These are phyloP conservation scores for Drosophila parvula DNA, from an alignment of 1,140 invertebrate genomes.

Conservation along the genomic window DNA sequence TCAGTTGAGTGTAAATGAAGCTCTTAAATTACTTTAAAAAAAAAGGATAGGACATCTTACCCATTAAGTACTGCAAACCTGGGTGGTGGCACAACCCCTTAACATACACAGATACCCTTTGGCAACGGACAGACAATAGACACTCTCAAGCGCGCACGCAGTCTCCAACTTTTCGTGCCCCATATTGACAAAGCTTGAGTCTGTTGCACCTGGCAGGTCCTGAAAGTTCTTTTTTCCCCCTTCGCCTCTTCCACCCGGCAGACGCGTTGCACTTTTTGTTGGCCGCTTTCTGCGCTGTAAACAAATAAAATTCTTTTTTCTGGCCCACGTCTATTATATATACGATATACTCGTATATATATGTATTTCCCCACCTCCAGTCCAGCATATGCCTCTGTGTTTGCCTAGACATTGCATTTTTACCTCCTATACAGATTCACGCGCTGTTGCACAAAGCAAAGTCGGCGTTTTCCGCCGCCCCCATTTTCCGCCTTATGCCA, in stretches of 20 bases:
- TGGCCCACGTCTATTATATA: constrained; percentile 3
- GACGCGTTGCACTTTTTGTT: constrained; percentile 72
- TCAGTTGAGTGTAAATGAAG: not conserved
- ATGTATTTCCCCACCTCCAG: constrained; percentile 15
- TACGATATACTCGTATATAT: too few species aligned
- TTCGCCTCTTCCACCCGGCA: constrained; percentile 42
- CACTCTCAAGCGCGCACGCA: not conserved
- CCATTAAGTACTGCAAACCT: constrained; percentile 44
- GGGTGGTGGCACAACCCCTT: constrained; percentile 36
- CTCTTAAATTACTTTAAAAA: not conserved
- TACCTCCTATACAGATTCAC: constrained; percentile 62
- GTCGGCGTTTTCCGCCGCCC: constrained; percentile 58
- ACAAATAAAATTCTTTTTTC: constrained; percentile 68
- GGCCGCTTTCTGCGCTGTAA: constrained; percentile 63
- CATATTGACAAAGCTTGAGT: constrained; percentile 60
- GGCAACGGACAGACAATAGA: constrained; percentile 56
- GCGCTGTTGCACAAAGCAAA: constrained; percentile 78
- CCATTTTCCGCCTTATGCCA: constrained; percentile 14
- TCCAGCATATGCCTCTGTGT: constrained; percentile 34
- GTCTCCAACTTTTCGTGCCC: constrained; percentile 29
- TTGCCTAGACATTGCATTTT: constrained; percentile 72
- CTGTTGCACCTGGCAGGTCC: constrained; percentile 53
- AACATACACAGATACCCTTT: constrained; percentile 12
- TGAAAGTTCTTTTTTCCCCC: constrained; percentile 20
- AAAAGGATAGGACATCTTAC: constrained; percentile 30